Evolutionary conservation across 2,797 vertebrate species (phyloP), one percentile per base, ranked within the genome.

Genomic region (Allobates femoralis): DNA sequence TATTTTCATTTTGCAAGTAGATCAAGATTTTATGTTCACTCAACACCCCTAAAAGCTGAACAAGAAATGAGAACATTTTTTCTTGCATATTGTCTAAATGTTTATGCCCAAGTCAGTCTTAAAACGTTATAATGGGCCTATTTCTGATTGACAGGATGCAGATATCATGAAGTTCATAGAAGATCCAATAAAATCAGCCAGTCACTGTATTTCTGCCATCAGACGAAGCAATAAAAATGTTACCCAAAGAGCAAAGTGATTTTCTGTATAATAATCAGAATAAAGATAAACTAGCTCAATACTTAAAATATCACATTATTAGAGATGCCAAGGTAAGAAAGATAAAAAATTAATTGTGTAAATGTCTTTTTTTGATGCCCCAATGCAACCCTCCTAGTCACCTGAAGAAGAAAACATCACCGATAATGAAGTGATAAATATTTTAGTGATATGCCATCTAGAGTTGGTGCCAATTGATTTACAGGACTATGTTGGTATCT

Each of bases 241-340:
- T 99, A 41, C 90, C 96, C 0, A 91, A 92, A 84, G 93, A 96
- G 26, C 96, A 97, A 85, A 96, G 93, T 91, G 93, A 97, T 87
- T 97, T 96, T 89, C 95, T 99, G 73, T 97, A 95, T 86, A 94
- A 92, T 84, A 89, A 86, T 41, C 89, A 95, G 67, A 96, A 97
- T 90, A 92, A 91, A 0, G 89, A 92, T 1, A 94, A 96, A 87
- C 93, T 99, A 88, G 85, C 91, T 60, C 95, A 96, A 84, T 96
- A 97, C 86, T 90, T 99, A 76, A 96, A 96, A 92, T 98, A 96
- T 90, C 98, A 99, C 55, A 86, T 99, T n/a, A 81, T 99, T 83
- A 93, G 92, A 0, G 91, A 93, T 0, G 89, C 93, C 55, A 95
- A 92, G 94, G 97, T 98, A 89, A 89, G 85, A 46, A 3, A 18